Evolutionary conservation across 2,888 invertebrate genomes (phyloP), one percentile per base, ranked within the genome.

Genomic region (Chalcosyrphus nemorum): DNA sequence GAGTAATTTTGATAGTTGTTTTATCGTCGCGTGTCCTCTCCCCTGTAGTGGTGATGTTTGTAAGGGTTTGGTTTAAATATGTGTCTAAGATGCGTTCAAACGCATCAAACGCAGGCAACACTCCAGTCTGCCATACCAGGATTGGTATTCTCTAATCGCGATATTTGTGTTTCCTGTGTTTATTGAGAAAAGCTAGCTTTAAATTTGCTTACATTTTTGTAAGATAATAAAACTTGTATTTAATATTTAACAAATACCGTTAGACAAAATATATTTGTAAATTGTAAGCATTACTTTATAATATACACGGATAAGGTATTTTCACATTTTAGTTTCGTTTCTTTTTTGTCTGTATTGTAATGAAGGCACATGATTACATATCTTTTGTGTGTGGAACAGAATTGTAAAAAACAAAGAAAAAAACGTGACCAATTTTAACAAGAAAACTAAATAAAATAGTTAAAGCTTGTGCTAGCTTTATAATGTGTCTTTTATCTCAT

Each of bases 401-500:
- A 21, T 47, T 27, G 54, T 54, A 54, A 52, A n/a, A 56, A 65
- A 52, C 7, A 56, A 61, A 78, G 29, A 63, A 63, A 54, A 19
- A 63, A 54, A 19, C 11, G 19, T 1, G 17, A 35, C 35, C 24
- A 21, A 27, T 45, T 43, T 57, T 54, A 78, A 78, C 19, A 61
- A 61, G 41, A 66, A 38, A 76, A 52, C 41, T 47, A 63, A 63
- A 54, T 57, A 50, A 54, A 59, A 38, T 45, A 45, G 27, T 17
- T 24, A 24, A 43, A 41, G 29, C n/a, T n/a, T n/a, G n/a, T n/a
- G n/a, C n/a, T n/a, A 38, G 13, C 3, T 13, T 17, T 41, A 59
- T 35, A 32, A 27, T 2, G 85, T 82, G 27, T 89, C 88, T 45
- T 87, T 77, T 32, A 91, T 90, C 52, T 87, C 87, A 86, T 89